Base-by-base conservation (phyloP, 2,113 vertebrate species). In the Dissostichus mawsoni region DNA sequence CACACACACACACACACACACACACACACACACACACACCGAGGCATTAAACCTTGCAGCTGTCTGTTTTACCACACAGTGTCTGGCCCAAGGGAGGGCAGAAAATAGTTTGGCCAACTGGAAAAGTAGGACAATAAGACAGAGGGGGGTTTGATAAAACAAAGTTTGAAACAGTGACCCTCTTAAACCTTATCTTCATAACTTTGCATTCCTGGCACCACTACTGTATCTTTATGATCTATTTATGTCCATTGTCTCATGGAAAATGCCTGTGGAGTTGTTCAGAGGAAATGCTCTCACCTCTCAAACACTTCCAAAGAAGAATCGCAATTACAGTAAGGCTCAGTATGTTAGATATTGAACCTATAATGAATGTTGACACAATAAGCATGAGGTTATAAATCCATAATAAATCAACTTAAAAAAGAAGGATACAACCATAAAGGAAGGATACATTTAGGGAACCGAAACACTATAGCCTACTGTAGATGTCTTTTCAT, bases 171-270 rank as follows among this genome's bases (percentile, higher is more conserved):
- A 16, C n/a, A 14, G 11, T 68, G 65, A 79, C 78, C 77, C 69
- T 70, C 45, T 36, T 51, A 76, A 33, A 53, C 53, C 16, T 57
- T 87, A 90, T 93, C 89, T 88, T 44, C n/a, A 79, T 82, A 81
- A 84, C 78, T 78, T 76, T 63, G 58, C 81, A 82, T 90, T 91
- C 75, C 82, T 59, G 83, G 59, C 80, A 69, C 57, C 51, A 68
- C 58, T 57, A 52, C 20, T 61, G 50, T 20, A 63, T 20, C 55
- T 69, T 20, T 76, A 1, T 5, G 61, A 20, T 86, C 90, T 94
- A 94, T 94, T 93, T 92, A 56, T 92, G 85, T 85, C 16, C 25
- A 57, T 82, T 70, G 59, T 76, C 76, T 87, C 87, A 88, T 69
- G 79, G 18, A 44, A 58, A 73, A 81, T 48, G 61, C 41, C 63